These are phyloP conservation scores for Danio jaintianensis DNA, from an alignment of 2,797 vertebrate genomes.

Conservation along the genomic window DNA sequence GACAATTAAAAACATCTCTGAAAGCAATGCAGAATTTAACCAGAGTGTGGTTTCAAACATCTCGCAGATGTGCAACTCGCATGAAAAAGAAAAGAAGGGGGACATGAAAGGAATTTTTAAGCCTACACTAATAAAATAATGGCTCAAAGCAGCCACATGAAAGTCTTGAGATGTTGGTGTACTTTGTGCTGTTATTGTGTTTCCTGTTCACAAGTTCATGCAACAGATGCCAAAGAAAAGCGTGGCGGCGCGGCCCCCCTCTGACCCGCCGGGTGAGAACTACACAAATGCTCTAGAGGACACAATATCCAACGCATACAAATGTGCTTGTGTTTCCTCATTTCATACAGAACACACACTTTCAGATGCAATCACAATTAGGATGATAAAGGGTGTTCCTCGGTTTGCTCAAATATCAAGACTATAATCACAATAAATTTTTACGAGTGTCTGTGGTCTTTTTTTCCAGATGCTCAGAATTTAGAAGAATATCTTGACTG, in stretches of 20 bases:
- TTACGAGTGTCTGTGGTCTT: constrained; percentile 29
- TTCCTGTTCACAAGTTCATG: constrained; percentile 93
- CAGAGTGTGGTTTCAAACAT: constrained; percentile 12
- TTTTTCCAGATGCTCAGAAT: constrained; percentile 47
- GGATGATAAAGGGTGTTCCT: constrained; percentile 31
- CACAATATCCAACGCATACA: constrained; percentile 38
- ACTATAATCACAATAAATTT: constrained; percentile 42
- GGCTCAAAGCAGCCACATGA: constrained; percentile 95
- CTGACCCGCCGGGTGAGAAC: constrained; percentile 69
- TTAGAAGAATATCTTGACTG: constrained; percentile 51
- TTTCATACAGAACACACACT: constrained; percentile 19
- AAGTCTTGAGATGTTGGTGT: constrained; percentile 84
- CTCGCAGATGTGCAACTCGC: constrained; percentile 86
- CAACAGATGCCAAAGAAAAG: constrained; percentile 91
- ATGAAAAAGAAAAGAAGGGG: constrained; percentile 85
- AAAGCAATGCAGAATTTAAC: constrained; percentile 10
- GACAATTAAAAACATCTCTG: constrained; percentile 17
- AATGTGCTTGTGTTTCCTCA: constrained; percentile 44
- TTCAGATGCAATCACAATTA: constrained; percentile 26
- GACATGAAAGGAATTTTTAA: constrained; percentile 93
- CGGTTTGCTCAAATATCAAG: constrained; percentile 41
- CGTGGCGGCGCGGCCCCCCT: constrained; percentile 63
- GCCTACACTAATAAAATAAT: constrained; percentile 86
- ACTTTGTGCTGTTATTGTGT: constrained; percentile 80
- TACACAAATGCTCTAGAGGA: constrained; percentile 64